Conservation (phyloP, 2,113 vertebrate species). For the Chlorocebus sabaeus region DNA sequence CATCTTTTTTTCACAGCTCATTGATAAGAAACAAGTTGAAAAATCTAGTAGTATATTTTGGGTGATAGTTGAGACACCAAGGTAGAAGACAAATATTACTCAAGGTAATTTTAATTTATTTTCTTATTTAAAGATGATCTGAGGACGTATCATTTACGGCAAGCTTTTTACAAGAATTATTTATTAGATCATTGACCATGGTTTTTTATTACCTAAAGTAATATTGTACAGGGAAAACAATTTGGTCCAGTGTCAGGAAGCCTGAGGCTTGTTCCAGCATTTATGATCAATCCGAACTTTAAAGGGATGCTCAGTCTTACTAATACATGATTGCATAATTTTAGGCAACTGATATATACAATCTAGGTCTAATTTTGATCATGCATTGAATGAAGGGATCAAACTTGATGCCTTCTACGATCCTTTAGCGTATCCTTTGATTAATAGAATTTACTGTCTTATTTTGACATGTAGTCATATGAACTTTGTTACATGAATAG, state of each 20-base stretch:
- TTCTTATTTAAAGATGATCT: slow-evolving; percentile 20
- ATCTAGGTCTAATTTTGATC: not conserved
- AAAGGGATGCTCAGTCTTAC: not conserved
- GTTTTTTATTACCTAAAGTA: not conserved
- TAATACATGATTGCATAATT: not conserved
- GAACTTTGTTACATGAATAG: not conserved
- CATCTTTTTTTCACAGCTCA: not conserved
- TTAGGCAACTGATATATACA: not conserved
- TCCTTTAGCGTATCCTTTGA: not conserved
- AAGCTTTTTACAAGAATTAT: not conserved
- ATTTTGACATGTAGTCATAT: not conserved
- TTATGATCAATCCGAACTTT: not conserved
- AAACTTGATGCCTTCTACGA: not conserved
- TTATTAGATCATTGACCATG: not conserved
- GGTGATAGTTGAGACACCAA: not conserved
- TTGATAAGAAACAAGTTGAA: not conserved
- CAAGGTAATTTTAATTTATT: not conserved
- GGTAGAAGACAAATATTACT: not conserved
- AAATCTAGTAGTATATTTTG: not conserved
- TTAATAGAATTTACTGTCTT: not conserved
- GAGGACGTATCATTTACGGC: not conserved
- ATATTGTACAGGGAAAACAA: not conserved
- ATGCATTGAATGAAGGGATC: not conserved
- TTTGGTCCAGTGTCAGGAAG: not conserved
- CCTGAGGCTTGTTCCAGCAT: not conserved